Evolutionary conservation across 2,888 invertebrate species (phyloP).

Genomic region (Meiosimyza platycephala): DNA sequence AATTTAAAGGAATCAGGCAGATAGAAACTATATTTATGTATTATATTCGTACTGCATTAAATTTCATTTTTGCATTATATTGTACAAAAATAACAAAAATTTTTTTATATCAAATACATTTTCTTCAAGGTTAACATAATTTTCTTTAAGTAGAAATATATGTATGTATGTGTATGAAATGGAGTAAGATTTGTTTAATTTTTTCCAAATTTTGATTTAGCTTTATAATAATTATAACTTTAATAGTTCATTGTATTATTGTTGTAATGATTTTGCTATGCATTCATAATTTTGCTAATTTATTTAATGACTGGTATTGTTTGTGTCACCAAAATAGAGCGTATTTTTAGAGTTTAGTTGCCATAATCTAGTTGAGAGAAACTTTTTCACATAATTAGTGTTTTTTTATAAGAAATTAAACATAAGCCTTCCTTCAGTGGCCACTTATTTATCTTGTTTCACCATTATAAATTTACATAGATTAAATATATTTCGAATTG

Average conservation of each 20-base stretch:
- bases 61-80: conserved; percentile 7
- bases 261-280: conserved; percentile 11
- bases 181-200: too few relatives aligned
- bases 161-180: too few relatives aligned
- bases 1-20: conserved; percentile 2
- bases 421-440: background rate
- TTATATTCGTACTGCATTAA: background rate
- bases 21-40: background rate
- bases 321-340: conserved; percentile 3
- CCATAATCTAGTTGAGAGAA: background rate
- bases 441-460: background rate
- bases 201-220: background rate
- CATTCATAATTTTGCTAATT: conserved; percentile 27
- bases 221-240: conserved; percentile 13
- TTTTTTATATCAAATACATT: background rate
- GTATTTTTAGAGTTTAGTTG: background rate
- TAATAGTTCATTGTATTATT: conserved; percentile 10
- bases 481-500: background rate
- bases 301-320: conserved; percentile 15
- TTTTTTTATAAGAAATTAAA: background rate
- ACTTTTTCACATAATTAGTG: background rate
- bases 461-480: background rate
- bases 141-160: background rate
- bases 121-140: conserved; percentile 14
- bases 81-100: conserved; percentile 23